These are phyloP conservation scores for Molossus molossus DNA, from an alignment of 2,797 vertebrate genomes.

Conservation along the genomic window DNA sequence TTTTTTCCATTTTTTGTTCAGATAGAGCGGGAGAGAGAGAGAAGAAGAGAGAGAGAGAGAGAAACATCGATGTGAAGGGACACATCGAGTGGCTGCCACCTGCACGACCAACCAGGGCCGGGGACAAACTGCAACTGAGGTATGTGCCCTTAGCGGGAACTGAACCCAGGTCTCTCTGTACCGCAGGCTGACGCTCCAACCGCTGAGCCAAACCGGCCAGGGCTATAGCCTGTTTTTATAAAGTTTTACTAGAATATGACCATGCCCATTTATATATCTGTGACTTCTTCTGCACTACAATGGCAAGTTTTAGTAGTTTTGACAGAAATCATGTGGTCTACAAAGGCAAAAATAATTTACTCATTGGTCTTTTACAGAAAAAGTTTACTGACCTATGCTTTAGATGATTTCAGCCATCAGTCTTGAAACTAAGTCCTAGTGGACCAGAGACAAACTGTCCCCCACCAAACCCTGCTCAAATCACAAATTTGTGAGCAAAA, in stretches of 20 bases:
- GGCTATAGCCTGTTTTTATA: not conserved
- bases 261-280: not conserved
- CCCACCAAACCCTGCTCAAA: not conserved
- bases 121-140: too few relatives aligned
- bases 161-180: too few relatives aligned
- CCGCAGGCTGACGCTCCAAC: too few relatives aligned
- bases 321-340: not conserved
- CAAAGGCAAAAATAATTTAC: constrained; percentile 38
- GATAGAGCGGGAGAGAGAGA: too few relatives aligned
- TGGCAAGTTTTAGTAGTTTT: not conserved
- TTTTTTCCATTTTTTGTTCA: too few relatives aligned
- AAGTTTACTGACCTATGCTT: not conserved
- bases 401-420: not conserved
- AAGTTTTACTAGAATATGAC: constrained; percentile 31
- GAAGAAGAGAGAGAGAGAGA: too few relatives aligned
- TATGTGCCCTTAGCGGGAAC: too few relatives aligned
- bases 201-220: too few relatives aligned
- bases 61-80: too few relatives aligned
- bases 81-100: too few relatives aligned
- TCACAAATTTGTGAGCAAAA: constrained; percentile 22
- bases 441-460: not conserved
- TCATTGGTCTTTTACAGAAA: constrained; percentile 26
- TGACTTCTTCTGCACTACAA: not conserved
- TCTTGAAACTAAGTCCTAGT: not conserved
- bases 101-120: too few relatives aligned